Conservation (phyloP, 2,888 invertebrate species). For the Rhingia campestris region DNA sequence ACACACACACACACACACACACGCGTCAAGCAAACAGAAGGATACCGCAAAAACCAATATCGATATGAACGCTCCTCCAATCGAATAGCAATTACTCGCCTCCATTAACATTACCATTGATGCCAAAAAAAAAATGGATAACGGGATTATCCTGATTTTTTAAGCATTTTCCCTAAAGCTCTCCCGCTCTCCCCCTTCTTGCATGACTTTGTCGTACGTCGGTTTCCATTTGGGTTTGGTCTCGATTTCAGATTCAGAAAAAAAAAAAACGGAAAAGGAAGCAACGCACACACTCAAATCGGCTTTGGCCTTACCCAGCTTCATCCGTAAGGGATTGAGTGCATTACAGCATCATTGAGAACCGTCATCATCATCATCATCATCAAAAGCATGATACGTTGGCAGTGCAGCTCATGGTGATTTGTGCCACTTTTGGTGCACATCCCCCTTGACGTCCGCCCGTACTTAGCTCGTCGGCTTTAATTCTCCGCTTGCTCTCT, state of each 20-base stretch:
- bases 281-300: neutral
- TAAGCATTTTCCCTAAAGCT: conserved; percentile 36
- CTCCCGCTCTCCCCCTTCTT: neutral
- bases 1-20: neutral
- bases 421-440: conserved; percentile 26
- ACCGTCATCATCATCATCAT: conserved; percentile 10
- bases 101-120: conserved; percentile 49
- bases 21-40: conserved; percentile 1
- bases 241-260: neutral
- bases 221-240: neutral
- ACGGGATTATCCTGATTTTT: conserved; percentile 47
- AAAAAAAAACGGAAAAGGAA: conserved; percentile 2
- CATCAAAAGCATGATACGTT: neutral
- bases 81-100: conserved; percentile 48
- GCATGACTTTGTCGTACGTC: neutral
- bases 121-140: conserved; percentile 22
- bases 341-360: conserved; percentile 28
- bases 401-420: conserved; percentile 1
- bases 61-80: neutral
- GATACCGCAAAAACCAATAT: neutral
- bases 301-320: conserved; percentile 10
- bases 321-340: conserved; percentile 29
- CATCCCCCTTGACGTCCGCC: neutral
- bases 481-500: conserved; percentile 4
- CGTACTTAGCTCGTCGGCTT: neutral